Conservation (phyloP, 1,140 invertebrate species). For the Caligus rogercresseyi region DNA sequence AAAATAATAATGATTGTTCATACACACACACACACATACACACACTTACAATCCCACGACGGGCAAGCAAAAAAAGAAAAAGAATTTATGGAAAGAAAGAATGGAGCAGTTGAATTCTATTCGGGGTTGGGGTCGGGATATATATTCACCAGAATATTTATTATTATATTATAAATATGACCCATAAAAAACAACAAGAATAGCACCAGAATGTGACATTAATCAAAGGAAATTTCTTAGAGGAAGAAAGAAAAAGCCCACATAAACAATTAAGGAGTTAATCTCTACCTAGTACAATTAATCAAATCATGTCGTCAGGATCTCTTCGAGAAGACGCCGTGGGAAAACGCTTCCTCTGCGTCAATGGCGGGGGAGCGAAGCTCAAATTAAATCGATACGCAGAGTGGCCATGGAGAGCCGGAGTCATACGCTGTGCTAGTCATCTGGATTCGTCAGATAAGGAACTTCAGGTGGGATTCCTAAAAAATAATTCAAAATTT, state of each 20-base stretch:
- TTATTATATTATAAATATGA: slow-evolving; percentile 5
- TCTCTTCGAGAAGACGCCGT: neutral
- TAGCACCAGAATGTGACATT: no score
- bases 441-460: slow-evolving; percentile 1
- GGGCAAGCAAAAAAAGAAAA: neutral
- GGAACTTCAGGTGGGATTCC: slow-evolving; percentile 21
- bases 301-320: no score
- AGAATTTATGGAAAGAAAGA: neutral
- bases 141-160: neutral
- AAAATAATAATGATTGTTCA: slow-evolving; percentile 1
- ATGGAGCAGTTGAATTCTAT: neutral
- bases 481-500: no score
- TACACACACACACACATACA: no score
- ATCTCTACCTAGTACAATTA: no score
- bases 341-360: neutral
- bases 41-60: slow-evolving; percentile 4
- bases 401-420: neutral
- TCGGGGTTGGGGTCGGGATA: slow-evolving; percentile 17
- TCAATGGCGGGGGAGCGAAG: neutral
- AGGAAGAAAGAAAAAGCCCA: no score
- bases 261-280: no score
- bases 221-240: no score
- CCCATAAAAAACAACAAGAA: no score
- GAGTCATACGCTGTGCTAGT: neutral
- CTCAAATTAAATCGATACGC: neutral